Evolutionary conservation across 2,113 vertebrate species (phyloP).

Genomic region (Melanostigma gelatinosum): DNA sequence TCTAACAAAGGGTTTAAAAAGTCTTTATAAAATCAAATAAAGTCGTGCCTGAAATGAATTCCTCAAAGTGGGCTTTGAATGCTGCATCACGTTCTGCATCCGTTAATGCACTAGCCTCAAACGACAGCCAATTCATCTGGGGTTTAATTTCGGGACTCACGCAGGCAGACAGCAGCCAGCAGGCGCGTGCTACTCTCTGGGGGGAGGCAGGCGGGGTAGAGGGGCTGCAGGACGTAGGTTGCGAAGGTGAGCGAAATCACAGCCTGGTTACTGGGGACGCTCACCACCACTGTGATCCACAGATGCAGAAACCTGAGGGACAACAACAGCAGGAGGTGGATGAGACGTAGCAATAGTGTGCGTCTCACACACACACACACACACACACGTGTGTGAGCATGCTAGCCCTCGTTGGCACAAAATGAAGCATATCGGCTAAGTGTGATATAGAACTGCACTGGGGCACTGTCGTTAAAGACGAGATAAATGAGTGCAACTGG

Average conservation of each 20-base stretch:
- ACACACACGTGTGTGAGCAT: conserved; percentile 5
- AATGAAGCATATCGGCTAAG: conserved; percentile 7
- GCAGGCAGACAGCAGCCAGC: conserved; percentile 85
- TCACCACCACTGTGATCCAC: conserved; percentile 91
- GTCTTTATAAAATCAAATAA: background rate
- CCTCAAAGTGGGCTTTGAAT: background rate
- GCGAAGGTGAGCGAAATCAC: conserved; percentile 91
- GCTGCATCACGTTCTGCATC: background rate
- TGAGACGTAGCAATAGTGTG: background rate
- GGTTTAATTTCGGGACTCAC: conserved; percentile 78
- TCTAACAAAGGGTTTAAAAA: background rate
- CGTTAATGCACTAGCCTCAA: background rate
- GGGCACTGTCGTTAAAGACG: conserved; percentile 11
- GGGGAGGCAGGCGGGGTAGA: conserved; percentile 86
- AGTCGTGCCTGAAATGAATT: background rate
- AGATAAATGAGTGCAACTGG: conserved; percentile 38
- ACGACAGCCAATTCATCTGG: background rate
- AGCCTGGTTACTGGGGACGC: conserved; percentile 91
- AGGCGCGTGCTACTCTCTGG: conserved; percentile 82
- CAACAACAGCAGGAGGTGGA: conserved; percentile 21
- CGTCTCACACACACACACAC: background rate
- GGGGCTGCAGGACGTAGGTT: conserved; percentile 89
- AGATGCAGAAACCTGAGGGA: conserved; percentile 85
- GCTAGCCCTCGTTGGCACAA: background rate
- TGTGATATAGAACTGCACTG: conserved; percentile 23